A percentile compares a stretch with the other conserved stretches of the same genome.
Evolutionary conservation across 2,888 invertebrate genomes (phyloP).

Genomic region (Drosophila bunnanda): DNA sequence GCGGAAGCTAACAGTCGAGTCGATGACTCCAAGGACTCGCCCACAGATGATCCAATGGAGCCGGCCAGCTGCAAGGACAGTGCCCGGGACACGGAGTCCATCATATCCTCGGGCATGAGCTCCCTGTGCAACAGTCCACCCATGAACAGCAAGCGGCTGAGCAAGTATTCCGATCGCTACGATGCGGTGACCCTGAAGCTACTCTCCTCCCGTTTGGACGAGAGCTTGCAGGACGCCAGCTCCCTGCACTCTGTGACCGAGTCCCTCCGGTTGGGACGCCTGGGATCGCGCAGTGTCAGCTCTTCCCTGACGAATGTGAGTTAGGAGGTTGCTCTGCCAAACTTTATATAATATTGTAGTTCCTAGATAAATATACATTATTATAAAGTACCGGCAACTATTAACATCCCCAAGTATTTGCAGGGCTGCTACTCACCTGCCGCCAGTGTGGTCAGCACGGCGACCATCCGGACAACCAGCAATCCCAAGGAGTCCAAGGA

Average conservation of each 20-base stretch:
- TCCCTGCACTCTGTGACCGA: slow-evolving; percentile 78
- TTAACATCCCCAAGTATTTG: not conserved
- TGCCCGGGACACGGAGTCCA: slow-evolving; percentile 81
- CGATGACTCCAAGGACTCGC: slow-evolving; percentile 19
- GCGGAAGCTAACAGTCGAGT: slow-evolving; percentile 6
- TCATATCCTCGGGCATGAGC: slow-evolving; percentile 83
- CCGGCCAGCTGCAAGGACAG: slow-evolving; percentile 77
- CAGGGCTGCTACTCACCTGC: slow-evolving; percentile 91
- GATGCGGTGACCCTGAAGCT: slow-evolving; percentile 81
- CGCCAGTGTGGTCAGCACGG: slow-evolving; percentile 88
- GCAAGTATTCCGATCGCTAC: slow-evolving; percentile 82
- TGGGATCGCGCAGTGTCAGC: slow-evolving; percentile 77
- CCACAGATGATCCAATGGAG: slow-evolving; percentile 36
- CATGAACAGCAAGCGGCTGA: slow-evolving; percentile 75
- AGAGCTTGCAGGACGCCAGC: slow-evolving; percentile 76
- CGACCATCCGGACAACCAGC: slow-evolving; percentile 88
- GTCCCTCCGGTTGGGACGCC: slow-evolving; percentile 69
- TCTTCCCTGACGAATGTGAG: slow-evolving; percentile 83
- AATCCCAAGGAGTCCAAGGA: slow-evolving; percentile 92
- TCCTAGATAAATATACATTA: not conserved
- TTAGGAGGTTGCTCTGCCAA: slow-evolving; percentile 19
- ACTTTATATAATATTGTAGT: not conserved
- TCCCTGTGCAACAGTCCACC: slow-evolving; percentile 82
- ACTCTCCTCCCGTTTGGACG: slow-evolving; percentile 74
- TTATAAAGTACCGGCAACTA: not conserved